These are phyloP conservation scores for Sprattus sprattus DNA, from an alignment of 2,113 vertebrate genomes.

Conservation along the genomic window DNA sequence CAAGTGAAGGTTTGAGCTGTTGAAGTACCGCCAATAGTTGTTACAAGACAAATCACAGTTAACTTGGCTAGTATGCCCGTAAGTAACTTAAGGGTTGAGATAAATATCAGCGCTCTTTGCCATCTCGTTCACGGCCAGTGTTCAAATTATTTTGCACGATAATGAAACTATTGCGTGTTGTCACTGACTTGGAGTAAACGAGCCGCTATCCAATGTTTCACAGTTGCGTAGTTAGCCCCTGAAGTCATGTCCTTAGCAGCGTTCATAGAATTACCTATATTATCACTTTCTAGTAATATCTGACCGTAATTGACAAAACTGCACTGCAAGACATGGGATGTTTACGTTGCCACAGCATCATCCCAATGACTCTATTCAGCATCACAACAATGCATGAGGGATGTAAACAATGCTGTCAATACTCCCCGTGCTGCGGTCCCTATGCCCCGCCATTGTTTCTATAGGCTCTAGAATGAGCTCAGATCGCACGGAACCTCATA, in stretches of 20 bases:
- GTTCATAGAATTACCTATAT: neutral
- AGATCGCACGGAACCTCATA: neutral
- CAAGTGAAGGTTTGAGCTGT: neutral
- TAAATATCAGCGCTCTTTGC: no score
- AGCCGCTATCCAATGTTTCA: neutral
- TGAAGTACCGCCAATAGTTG: no score
- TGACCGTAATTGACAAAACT: neutral
- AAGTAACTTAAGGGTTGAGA: neutral
- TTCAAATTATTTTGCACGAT: neutral
- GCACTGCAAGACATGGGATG: neutral
- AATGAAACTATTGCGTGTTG: neutral
- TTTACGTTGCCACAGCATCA: neutral
- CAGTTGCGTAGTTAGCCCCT: neutral
- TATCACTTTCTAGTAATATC: neutral
- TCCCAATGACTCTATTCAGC: neutral
- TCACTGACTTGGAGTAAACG: neutral
- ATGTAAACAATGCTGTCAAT: neutral
- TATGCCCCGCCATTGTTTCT: conserved; percentile 28
- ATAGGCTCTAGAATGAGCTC: conserved; percentile 33
- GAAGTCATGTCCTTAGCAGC: no score
- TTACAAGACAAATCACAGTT: neutral
- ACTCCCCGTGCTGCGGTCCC: neutral
- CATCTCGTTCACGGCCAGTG: neutral
- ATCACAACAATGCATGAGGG: neutral
- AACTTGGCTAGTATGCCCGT: neutral